Evolutionary conservation across 2,888 invertebrate species (phyloP).

Genomic region (Yponomeuta sedellus): DNA sequence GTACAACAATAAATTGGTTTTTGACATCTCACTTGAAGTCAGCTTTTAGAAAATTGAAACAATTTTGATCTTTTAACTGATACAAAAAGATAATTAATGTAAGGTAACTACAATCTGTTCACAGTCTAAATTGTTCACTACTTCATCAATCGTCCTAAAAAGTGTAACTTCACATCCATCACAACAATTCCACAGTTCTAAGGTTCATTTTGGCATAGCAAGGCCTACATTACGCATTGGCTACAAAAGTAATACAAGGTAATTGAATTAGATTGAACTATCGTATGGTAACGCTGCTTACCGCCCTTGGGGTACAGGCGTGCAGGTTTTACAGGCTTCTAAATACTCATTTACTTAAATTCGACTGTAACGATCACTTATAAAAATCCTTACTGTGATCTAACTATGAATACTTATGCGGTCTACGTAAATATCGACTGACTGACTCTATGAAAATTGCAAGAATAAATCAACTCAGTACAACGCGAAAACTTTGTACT

Average conservation of each 20-base stretch:
- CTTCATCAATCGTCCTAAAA: background rate
- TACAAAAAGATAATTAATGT: too few species aligned
- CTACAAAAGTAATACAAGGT: background rate
- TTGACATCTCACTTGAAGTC: background rate
- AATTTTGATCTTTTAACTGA: too few species aligned
- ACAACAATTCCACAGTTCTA: background rate
- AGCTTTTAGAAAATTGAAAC: background rate
- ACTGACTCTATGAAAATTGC: background rate
- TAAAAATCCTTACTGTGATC: background rate
- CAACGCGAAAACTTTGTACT: background rate
- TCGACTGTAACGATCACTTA: background rate
- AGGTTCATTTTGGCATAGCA: background rate
- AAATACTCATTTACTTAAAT: background rate
- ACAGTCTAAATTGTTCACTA: background rate
- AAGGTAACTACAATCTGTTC: too few species aligned
- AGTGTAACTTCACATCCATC: background rate
- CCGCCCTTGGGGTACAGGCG: background rate
- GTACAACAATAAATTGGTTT: too few species aligned
- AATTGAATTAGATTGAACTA: slow-evolving; percentile 2
- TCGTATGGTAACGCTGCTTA: background rate
- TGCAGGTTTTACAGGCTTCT: background rate
- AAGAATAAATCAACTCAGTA: background rate
- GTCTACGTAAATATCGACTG: background rate
- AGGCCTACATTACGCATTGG: background rate
- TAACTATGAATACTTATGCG: background rate